These are phyloP conservation scores for Yponomeuta sedellus DNA, from an alignment of 2,888 invertebrate genomes.

Conservation along the genomic window DNA sequence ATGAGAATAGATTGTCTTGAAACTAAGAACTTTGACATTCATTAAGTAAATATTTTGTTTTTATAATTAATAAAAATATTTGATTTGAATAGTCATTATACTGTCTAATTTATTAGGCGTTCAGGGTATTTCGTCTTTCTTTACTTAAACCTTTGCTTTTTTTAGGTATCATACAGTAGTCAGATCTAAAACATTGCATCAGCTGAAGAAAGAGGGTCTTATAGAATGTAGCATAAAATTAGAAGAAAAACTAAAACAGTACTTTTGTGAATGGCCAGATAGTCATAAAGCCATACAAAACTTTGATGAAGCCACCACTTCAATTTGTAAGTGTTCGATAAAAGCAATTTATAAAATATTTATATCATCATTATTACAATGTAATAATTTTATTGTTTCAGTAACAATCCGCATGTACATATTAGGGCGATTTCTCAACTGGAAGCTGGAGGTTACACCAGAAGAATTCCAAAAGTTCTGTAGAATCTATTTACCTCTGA, in stretches of 20 bases:
- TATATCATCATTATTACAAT: too few species aligned
- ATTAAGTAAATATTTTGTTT: too few species aligned
- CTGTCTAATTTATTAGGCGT: not conserved
- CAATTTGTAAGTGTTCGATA: constrained; percentile 55
- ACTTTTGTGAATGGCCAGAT: constrained; percentile 53
- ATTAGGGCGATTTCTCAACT: constrained; percentile 51
- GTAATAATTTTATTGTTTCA: constrained; percentile 32
- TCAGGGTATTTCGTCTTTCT: not conserved
- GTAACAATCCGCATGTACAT: constrained; percentile 58
- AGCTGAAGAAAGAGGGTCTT: constrained; percentile 50
- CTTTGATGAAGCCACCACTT: constrained; percentile 43
- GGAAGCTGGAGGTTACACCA: constrained; percentile 48
- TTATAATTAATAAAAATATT: too few species aligned
- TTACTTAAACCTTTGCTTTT: not conserved
- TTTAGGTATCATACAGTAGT: constrained; percentile 62
- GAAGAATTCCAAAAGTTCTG: constrained; percentile 57
- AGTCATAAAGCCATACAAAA: constrained; percentile 32
- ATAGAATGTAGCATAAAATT: constrained; percentile 41
- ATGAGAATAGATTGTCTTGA: too few species aligned
- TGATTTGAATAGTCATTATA: too few species aligned
- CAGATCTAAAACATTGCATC: constrained; percentile 45
- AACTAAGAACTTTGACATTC: too few species aligned
- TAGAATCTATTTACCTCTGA: constrained; percentile 52
- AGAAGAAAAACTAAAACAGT: constrained; percentile 44
- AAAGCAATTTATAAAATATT: not conserved